Evolutionary conservation across 1,140 invertebrate species (phyloP).

Genomic region (Sarcophaga bullata): DNA sequence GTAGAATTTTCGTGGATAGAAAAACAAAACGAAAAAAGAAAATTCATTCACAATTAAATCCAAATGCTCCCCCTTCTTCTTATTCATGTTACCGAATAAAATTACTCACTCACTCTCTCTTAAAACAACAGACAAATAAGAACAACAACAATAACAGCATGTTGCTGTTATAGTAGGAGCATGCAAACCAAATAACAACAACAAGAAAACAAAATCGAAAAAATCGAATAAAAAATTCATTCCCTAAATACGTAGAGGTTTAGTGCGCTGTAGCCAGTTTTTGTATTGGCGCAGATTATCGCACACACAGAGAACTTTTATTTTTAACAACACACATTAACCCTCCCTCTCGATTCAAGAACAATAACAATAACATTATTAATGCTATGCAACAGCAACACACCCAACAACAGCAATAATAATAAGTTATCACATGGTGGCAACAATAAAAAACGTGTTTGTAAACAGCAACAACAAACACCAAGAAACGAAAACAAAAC

Average conservation of each 20-base stretch:
- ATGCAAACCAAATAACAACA: not conserved
- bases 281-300: slow-evolving; percentile 46
- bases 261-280: slow-evolving; percentile 38
- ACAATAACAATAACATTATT: not conserved
- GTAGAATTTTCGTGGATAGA: too few relatives aligned
- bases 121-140: not conserved
- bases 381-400: not conserved
- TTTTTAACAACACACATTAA: slow-evolving; percentile 33
- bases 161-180: not conserved
- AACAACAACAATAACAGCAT: slow-evolving; percentile 1
- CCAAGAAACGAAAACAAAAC: slow-evolving; percentile 21
- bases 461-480: slow-evolving; percentile 25
- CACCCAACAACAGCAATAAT: not conserved
- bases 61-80: not conserved
- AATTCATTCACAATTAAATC: slow-evolving; percentile 13
- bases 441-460: not conserved
- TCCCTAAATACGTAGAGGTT: slow-evolving; percentile 25
- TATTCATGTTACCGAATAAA: not conserved
- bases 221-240: not conserved
- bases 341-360: not conserved
- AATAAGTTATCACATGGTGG: slow-evolving; percentile 33
- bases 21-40: too few relatives aligned
- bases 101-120: not conserved
- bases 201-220: not conserved
- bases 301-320: slow-evolving; percentile 23